Base-by-base conservation (phyloP, 2,113 vertebrate genomes). In the Passerina amoena region DNA sequence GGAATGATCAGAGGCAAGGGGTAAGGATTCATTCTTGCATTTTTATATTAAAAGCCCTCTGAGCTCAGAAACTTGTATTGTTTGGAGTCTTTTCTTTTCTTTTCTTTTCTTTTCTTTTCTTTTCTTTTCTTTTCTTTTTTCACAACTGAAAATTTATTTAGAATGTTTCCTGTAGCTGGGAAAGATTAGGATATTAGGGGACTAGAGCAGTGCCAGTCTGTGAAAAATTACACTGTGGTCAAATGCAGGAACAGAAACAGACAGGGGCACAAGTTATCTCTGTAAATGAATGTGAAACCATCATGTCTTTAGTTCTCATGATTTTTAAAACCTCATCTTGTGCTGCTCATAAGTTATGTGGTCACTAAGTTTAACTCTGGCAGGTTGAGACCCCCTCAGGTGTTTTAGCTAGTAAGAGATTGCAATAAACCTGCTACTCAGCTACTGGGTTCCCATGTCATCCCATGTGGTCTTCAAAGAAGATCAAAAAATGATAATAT, bases 271-370 rank as follows among this genome's bases (percentile, higher is more conserved):
- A 82, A 45, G 5, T 45, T 51, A 6, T 61, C 20, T 57, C 69
- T 71, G 65, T 66, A 88, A 90, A 78, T 65, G 69, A 50, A 45
- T 91, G 69, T 82, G 86, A 89, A 95, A 92, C 69, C 37, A 1
- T 69, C 12, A 6, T 56, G 25, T 51, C 53, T 91, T 86, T 42
- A 33, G 51, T 76, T 96, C 73, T 87, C 70, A 94, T 57, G 0
- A 11, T 44, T 84, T 86, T 92, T 53, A 48, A 94, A 95, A 92
- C 77, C 65, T 91, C 73, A 76, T 82, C 51, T 64, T 77, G 40
- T 88, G n/a, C 35, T 89, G 24, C 68, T 79, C 24, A 14, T 44
- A 79, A 76, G 50, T 82, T 59, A 82, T 0, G 3, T 82, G 87
- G 51, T 76, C 40, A 11, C 70, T 71, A 81, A 76, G 5, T 68